Evolutionary conservation across 1,140 invertebrate genomes (phyloP).

Genomic region (Vanessa atalanta): DNA sequence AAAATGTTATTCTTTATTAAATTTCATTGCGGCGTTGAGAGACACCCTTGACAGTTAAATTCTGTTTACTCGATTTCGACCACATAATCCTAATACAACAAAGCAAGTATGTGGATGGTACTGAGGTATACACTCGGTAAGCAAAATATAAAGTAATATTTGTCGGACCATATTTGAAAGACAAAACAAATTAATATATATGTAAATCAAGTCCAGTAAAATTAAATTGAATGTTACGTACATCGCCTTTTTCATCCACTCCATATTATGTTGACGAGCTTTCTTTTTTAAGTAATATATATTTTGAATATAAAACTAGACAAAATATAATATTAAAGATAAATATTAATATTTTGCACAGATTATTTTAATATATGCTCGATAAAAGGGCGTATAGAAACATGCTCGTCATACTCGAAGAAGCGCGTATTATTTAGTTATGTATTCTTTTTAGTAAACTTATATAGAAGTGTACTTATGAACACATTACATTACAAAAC

Average conservation of each 20-base stretch:
- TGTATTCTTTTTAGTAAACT: neutral
- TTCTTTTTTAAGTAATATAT: neutral
- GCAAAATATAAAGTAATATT: conserved; percentile 15
- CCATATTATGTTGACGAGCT: neutral
- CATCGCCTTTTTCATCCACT: neutral
- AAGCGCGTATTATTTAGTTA: too few species aligned
- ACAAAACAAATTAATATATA: conserved; percentile 15
- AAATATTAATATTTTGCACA: too few species aligned
- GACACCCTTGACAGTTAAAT: neutral
- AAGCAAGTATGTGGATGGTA: neutral
- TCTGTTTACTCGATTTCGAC: conserved; percentile 1
- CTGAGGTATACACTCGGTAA: neutral
- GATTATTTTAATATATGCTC: too few species aligned
- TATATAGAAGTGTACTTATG: too few species aligned
- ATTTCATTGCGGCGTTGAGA: neutral
- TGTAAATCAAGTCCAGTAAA: conserved; percentile 12
- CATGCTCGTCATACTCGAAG: too few species aligned
- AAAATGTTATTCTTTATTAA: neutral
- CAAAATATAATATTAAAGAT: too few species aligned
- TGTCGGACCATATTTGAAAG: conserved; percentile 4
- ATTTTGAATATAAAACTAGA: too few species aligned
- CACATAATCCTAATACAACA: conserved; percentile 11
- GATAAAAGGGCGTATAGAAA: too few species aligned
- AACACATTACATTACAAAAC: too few species aligned
- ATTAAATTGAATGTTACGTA: conserved; percentile 10